Conservation (phyloP, 2,888 invertebrate genomes). For the Arge pagana region DNA sequence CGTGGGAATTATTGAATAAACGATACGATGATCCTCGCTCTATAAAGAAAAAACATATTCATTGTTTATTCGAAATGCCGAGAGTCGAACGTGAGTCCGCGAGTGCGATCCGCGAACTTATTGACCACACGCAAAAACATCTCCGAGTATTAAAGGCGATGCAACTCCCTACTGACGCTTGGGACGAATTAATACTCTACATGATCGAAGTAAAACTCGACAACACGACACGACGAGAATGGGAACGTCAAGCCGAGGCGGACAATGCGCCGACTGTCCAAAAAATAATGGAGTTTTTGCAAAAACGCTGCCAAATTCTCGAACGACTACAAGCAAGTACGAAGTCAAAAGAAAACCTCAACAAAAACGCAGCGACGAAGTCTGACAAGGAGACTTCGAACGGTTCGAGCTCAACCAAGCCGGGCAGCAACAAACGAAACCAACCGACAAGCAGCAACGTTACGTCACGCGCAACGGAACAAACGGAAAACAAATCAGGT, state of each 20-base stretch:
- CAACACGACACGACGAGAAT: constrained; percentile 3
- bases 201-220: constrained; percentile 23
- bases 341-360: background rate
- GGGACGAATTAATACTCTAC: constrained; percentile 29
- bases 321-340: constrained; percentile 1
- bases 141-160: constrained; percentile 24
- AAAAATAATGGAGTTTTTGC: constrained; percentile 13
- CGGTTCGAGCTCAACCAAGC: no score
- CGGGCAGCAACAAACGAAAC: no score
- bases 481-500: no score
- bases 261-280: constrained; percentile 10
- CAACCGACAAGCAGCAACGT: no score
- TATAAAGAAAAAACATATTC: constrained; percentile 23
- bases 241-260: constrained; percentile 12
- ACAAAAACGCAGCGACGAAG: no score
- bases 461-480: constrained; percentile 4
- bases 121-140: constrained; percentile 15
- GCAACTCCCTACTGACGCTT: constrained; percentile 24
- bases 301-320: constrained; percentile 16
- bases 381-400: constrained; percentile 4
- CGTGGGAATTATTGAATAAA: constrained; percentile 20
- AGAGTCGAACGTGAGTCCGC: constrained; percentile 18
- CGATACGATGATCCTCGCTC: constrained; percentile 17
- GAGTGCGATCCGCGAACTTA: constrained; percentile 24
- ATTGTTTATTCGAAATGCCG: constrained; percentile 14